A percentile compares a stretch with the other conserved stretches of the same genome.
Conservation (phyloP, 2,888 invertebrate genomes). For the Eumerus sabulonum region DNA sequence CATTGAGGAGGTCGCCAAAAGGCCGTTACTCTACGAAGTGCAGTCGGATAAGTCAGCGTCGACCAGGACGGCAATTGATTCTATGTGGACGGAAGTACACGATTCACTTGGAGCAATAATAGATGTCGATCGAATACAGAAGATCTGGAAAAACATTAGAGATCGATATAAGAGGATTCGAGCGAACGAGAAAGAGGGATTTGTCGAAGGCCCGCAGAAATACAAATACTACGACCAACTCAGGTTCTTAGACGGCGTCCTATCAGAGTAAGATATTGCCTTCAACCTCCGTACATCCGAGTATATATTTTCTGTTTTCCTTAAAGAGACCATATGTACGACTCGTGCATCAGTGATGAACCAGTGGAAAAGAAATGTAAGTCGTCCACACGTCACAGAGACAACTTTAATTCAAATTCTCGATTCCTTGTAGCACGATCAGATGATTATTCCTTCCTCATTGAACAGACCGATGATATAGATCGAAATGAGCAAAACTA, state of each 20-base stretch:
- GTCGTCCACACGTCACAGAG: neutral
- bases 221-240: slow-evolving; percentile 65
- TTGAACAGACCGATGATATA: slow-evolving; percentile 44
- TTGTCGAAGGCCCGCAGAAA: slow-evolving; percentile 14
- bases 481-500: slow-evolving; percentile 39
- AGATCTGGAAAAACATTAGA: slow-evolving; percentile 67
- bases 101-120: slow-evolving; percentile 52
- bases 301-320: neutral
- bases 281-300: too few relatives aligned
- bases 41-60: slow-evolving; percentile 20
- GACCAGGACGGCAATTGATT: slow-evolving; percentile 29
- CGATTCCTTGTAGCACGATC: slow-evolving; percentile 16
- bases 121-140: slow-evolving; percentile 59
- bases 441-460: slow-evolving; percentile 51
- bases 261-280: slow-evolving; percentile 28
- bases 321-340: slow-evolving; percentile 35
- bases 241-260: slow-evolving; percentile 44
- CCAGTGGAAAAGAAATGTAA: slow-evolving; percentile 45
- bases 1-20: slow-evolving; percentile 60
- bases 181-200: slow-evolving; percentile 34
- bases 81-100: slow-evolving; percentile 61
- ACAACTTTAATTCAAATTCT: too few relatives aligned
- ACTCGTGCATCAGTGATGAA: slow-evolving; percentile 24
- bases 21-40: slow-evolving; percentile 59
- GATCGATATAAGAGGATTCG: slow-evolving; percentile 65